A percentile compares a stretch with the other conserved stretches of the same genome.
Evolutionary conservation across 1,140 invertebrate genomes (phyloP).

Genomic region (Atopsyche davidsoni): DNA sequence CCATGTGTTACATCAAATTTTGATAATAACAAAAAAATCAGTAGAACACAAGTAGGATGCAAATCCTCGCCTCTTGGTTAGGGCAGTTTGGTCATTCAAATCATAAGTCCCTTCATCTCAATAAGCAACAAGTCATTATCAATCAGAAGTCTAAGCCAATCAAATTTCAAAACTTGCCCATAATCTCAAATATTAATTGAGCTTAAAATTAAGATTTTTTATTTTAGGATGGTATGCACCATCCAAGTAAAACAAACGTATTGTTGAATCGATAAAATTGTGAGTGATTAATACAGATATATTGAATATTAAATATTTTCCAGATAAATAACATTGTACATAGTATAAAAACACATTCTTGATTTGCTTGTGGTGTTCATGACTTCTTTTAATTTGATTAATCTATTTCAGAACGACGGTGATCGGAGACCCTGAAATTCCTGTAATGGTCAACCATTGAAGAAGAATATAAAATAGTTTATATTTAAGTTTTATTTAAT

Average conservation of each 20-base stretch:
- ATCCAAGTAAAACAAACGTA: background rate
- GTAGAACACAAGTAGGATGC: too few species aligned
- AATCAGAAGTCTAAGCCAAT: too few species aligned
- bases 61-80: too few species aligned
- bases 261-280: background rate
- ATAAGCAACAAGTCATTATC: too few species aligned
- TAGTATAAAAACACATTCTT: background rate
- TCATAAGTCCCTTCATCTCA: too few species aligned
- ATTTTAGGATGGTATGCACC: background rate
- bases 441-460: constrained; percentile 25
- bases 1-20: too few species aligned
- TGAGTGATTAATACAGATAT: background rate
- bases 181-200: too few species aligned
- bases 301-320: background rate
- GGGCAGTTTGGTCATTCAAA: too few species aligned
- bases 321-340: background rate
- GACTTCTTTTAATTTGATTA: constrained; percentile 8
- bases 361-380: background rate
- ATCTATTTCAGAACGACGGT: constrained; percentile 26
- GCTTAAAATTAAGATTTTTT: background rate
- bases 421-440: constrained; percentile 27
- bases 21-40: too few species aligned
- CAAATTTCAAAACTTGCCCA: too few species aligned
- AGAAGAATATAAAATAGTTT: background rate
- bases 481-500: background rate